Evolutionary conservation across 2,888 invertebrate species (phyloP).

Genomic region (Cantharis flavilabris): DNA sequence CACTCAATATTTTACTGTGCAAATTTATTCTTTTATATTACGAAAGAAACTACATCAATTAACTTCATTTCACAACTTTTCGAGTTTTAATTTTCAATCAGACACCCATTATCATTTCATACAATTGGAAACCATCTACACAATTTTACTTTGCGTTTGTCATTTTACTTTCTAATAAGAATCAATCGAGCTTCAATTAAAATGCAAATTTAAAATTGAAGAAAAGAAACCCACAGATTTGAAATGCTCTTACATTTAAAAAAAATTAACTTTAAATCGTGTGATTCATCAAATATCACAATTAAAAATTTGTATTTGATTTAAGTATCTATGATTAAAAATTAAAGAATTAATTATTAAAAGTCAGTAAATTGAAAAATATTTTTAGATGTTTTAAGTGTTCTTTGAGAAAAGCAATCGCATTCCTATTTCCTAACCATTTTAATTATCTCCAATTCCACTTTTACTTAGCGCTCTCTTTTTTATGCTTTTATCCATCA

Average conservation of each 20-base stretch:
- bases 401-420: slow-evolving; percentile 17
- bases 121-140: slow-evolving; percentile 27
- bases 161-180: slow-evolving; percentile 35
- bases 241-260: slow-evolving; percentile 23
- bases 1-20: neutral
- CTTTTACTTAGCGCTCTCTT: slow-evolving; percentile 45
- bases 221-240: slow-evolving; percentile 28
- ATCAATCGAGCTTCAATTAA: slow-evolving; percentile 41
- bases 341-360: neutral
- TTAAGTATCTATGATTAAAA: neutral
- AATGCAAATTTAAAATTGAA: slow-evolving; percentile 36
- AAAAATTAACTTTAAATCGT: neutral
- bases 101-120: slow-evolving; percentile 28
- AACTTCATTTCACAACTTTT: slow-evolving; percentile 22
- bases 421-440: slow-evolving; percentile 38
- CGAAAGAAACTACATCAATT: slow-evolving; percentile 13
- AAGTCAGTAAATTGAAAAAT: slow-evolving; percentile 3
- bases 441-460: slow-evolving; percentile 52
- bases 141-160: slow-evolving; percentile 27
- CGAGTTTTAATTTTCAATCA: slow-evolving; percentile 30
- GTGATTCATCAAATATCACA: neutral
- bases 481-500: slow-evolving; percentile 50
- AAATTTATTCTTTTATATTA: neutral
- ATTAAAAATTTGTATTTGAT: neutral
- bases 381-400: slow-evolving; percentile 3